A percentile compares a stretch with the other conserved stretches of the same genome.
Evolutionary conservation across 1,140 invertebrate species (phyloP).

Genomic region (Philotrypesis tridentata): DNA sequence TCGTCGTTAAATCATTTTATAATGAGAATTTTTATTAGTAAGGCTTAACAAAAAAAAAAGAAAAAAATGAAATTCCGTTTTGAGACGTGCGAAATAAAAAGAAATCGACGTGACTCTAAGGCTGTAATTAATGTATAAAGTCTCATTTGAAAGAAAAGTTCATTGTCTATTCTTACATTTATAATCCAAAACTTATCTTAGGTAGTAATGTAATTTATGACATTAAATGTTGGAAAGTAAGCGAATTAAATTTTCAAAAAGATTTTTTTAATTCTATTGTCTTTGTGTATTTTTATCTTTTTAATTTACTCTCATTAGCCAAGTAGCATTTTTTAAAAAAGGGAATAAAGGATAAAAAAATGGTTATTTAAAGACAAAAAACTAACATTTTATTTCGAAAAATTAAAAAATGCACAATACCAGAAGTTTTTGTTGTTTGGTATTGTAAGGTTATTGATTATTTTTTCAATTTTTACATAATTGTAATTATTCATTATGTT

Average conservation of each 20-base stretch:
- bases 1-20: slow-evolving; percentile 17
- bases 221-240: slow-evolving; percentile 54
- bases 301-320: not conserved
- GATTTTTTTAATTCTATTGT: slow-evolving; percentile 40
- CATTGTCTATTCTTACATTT: slow-evolving; percentile 52
- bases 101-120: slow-evolving; percentile 48
- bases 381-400: not conserved
- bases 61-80: slow-evolving; percentile 29
- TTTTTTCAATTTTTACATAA: not conserved
- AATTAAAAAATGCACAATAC: not conserved
- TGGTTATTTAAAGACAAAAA: not conserved
- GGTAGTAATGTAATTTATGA: slow-evolving; percentile 55
- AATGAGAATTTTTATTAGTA: slow-evolving; percentile 34
- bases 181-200: slow-evolving; percentile 56
- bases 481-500: not conserved
- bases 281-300: slow-evolving; percentile 49
- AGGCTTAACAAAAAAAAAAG: slow-evolving; percentile 10
- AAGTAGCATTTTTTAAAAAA: slow-evolving; percentile 14
- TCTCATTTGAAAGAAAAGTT: slow-evolving; percentile 51
- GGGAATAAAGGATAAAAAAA: slow-evolving; percentile 10
- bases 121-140: slow-evolving; percentile 51
- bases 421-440: slow-evolving; percentile 7
- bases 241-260: slow-evolving; percentile 50
- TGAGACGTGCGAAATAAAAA: slow-evolving; percentile 30
- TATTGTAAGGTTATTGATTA: not conserved